Base-by-base conservation (phyloP, 2,888 invertebrate genomes). In the Zygaena filipendulae region DNA sequence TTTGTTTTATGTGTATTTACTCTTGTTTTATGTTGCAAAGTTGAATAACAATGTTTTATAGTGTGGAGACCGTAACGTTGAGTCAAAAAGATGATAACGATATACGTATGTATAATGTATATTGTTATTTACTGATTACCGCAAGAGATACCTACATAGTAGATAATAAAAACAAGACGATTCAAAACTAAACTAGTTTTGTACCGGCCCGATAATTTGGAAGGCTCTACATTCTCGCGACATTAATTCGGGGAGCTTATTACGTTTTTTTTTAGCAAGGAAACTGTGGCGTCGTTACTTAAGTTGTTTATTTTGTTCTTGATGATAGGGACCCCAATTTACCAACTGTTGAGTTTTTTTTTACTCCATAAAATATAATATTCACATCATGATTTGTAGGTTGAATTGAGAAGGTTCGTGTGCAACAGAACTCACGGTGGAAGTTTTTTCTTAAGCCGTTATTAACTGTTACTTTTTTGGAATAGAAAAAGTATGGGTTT, bases 271-370 rank as follows among this genome's bases (percentile, higher is more conserved):
- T 51, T 31, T 32, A 13, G 33, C 29, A 4, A 16, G 49, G 47
- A 50, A 49, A 52, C 53, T 55, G 59, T 56, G 53, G 52, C 52
- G 58, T 68, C 57, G 59, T 71, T 61, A 59, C n/a, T n/a, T n/a
- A n/a, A 43, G 52, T 63, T 70, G 67, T 72, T 74, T 75, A 67
- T 72, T 70, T 69, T 58, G 47, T 49, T 52, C 47, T 45, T 56
- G 49, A 52, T 58, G 52, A 60, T 61, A 63, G 66, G 60, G 61
- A 55, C 63, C 59, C 61, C 59, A 75, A 77, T 75, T 75, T 70
- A 75, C 71, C 79, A 74, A 69, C 74, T 77, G 77, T 59, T 59
- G 59, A n/a, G n/a, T n/a, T n/a, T n/a, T n/a, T n/a, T 51, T 62
- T 42, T 50, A 46, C 44, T 38, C 33, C 40, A 52, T 66, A 72